Evolutionary conservation across 2,888 invertebrate species (phyloP).

Genomic region (Schrankia costaestrigalis): DNA sequence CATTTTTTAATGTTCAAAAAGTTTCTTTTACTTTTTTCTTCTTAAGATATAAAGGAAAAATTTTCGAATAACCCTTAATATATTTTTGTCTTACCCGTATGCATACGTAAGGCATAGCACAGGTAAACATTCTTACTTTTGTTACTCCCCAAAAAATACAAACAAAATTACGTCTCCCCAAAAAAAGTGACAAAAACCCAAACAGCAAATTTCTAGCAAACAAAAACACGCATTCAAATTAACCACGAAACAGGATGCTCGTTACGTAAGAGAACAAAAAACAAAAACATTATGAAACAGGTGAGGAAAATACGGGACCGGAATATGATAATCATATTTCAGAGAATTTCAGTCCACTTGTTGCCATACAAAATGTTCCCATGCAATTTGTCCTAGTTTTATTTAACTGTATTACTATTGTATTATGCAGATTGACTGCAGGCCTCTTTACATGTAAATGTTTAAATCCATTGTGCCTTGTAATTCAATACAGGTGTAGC

Average conservation of each 20-base stretch:
- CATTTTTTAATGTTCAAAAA: too few relatives aligned
- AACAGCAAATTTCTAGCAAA: conserved; percentile 52
- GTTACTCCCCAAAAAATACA: conserved; percentile 35
- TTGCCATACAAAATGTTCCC: conserved; percentile 42
- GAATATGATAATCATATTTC: conserved; percentile 63
- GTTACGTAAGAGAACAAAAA: conserved; percentile 59
- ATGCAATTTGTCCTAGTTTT: conserved; percentile 36
- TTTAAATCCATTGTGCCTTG: neutral
- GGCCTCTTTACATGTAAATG: conserved; percentile 16
- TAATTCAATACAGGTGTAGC: too few relatives aligned
- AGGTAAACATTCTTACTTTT: too few relatives aligned
- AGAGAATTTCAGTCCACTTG: conserved; percentile 50
- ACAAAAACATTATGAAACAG: conserved; percentile 57
- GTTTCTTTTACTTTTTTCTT: too few relatives aligned
- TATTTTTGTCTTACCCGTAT: too few relatives aligned
- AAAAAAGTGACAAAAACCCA: conserved; percentile 47
- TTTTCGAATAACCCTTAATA: too few relatives aligned
- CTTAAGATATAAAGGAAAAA: too few relatives aligned
- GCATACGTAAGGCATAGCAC: too few relatives aligned
- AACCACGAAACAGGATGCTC: conserved; percentile 70
- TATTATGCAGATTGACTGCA: conserved; percentile 11
- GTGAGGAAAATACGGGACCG: conserved; percentile 51
- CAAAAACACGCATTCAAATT: conserved; percentile 71
- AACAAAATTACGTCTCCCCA: conserved; percentile 22
- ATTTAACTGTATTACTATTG: conserved; percentile 27